Base-by-base conservation (phyloP, 2,113 vertebrate genomes). In the Entelurus aequoreus region DNA sequence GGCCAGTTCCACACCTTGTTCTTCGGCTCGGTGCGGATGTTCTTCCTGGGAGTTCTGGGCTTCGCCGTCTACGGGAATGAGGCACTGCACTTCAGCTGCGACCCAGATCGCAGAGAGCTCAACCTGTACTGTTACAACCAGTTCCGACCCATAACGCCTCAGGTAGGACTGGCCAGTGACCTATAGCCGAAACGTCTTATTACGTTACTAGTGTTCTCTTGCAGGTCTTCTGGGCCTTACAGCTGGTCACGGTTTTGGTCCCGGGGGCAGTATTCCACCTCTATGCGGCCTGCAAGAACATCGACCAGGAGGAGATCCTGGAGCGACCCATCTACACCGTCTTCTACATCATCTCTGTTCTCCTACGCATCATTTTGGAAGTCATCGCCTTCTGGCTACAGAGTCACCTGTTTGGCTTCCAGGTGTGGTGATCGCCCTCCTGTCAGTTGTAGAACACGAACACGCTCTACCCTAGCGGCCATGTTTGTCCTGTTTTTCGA, bases 61-160 rank as follows among this genome's bases (percentile, higher is more conserved):
- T 95, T 93, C 74, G 93, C 91, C 2, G 92, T 94, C 69, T 94
- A 95, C 21, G 93, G 93, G 63, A 94, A 95, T 48, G 92, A 95
- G 68, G 93, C 91, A 7, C 88, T 95, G 65, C 93, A 94, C 86
- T 97, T 97, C 88, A 95, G 93, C 81, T 95, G 93, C 50, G 91
- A 94, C 63, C 92, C 91, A 1, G 92, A 93, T 79, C 91, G 92
- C 63, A 89, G 91, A 65, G 92, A 96, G 21, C 81, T 93, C 70
- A 95, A 96, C 84, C 88, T 95, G 58, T 93, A 92, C 86, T 94
- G 93, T 85, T 95, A 94, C 82, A 94, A 93, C 84, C 92, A 94
- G 80, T 94, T 95, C 89, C 88, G 94, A 74, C 92, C 93, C 46
- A 90, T 94, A 82, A 93, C 92, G 48, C 93, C 92, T 50, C 93